Percentiles rank a stretch among this genome's conserved stretches.
Evolutionary conservation across 2,797 vertebrate species (phyloP).

Genomic region (Danio aesculapii): DNA sequence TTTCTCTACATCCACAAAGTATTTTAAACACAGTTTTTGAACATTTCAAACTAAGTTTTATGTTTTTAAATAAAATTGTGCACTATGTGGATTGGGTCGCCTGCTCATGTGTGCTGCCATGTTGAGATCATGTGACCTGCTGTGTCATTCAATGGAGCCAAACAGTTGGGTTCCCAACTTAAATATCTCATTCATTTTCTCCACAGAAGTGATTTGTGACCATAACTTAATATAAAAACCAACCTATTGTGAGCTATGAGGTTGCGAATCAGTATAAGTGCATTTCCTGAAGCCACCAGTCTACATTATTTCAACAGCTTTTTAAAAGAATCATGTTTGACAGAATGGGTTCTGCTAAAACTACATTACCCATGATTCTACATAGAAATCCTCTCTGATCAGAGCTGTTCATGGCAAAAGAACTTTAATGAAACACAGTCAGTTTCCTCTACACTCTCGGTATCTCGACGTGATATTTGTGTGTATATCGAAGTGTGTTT

Average conservation of each 20-base stretch:
- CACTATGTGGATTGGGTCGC: not conserved
- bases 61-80: not conserved
- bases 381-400: not conserved
- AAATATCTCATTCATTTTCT: not conserved
- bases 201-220: not conserved
- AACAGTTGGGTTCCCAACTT: not conserved
- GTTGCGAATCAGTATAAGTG: not conserved
- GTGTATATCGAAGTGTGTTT: not conserved
- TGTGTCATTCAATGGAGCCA: not conserved
- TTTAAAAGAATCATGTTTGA: not conserved
- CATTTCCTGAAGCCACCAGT: not conserved
- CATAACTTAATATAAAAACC: not conserved
- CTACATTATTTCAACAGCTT: not conserved
- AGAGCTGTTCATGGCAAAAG: not conserved
- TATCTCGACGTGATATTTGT: not conserved
- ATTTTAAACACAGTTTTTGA: not conserved
- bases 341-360: not conserved
- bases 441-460: not conserved
- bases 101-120: conserved; percentile 27
- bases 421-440: not conserved
- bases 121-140: conserved; percentile 24
- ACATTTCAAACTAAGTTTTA: not conserved
- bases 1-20: not conserved
- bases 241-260: not conserved
- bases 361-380: not conserved